Percentiles rank a stretch among this genome's conserved stretches.
Conservation (phyloP, 2,113 vertebrate species). For the crab-eating macaque (Macaca fascicularis) region DNA sequence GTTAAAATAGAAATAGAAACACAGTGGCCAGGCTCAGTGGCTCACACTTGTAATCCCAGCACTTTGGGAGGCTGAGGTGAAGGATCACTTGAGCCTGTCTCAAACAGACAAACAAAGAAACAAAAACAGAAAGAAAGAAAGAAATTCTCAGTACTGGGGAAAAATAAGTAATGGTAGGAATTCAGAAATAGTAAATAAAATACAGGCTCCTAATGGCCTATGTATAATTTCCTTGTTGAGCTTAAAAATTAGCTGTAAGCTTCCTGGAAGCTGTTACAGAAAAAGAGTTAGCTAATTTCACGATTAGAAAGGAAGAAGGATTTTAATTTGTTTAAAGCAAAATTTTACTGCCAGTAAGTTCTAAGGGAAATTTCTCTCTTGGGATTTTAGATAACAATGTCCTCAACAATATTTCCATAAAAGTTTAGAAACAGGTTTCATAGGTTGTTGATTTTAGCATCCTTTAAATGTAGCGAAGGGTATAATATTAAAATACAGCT, state of each 20-base stretch:
- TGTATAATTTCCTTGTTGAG: background rate
- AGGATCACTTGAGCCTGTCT: too few species aligned
- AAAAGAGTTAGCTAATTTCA: background rate
- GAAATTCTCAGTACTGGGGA: background rate
- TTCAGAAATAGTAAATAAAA: slow-evolving; percentile 33
- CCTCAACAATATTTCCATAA: background rate
- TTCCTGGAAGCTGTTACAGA: background rate
- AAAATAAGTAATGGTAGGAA: slow-evolving; percentile 1
- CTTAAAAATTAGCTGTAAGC: background rate
- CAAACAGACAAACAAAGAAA: too few species aligned
- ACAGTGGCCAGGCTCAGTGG: too few species aligned
- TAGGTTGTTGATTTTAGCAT: background rate
- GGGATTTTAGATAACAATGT: slow-evolving; percentile 1
- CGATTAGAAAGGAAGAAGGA: background rate
- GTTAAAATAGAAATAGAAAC: background rate
- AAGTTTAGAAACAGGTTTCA: background rate
- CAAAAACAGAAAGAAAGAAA: background rate
- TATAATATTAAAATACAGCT: slow-evolving; percentile 15
- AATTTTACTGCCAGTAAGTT: background rate
- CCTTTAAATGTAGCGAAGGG: background rate
- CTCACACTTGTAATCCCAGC: too few species aligned
- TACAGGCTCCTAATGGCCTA: background rate
- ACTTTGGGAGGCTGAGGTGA: too few species aligned
- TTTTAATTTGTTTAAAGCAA: slow-evolving; percentile 39
- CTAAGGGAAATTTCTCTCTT: slow-evolving; percentile 23